Evolutionary conservation across 2,113 vertebrate species (phyloP), one percentile per base, ranked within the genome.

Genomic region (Corythornis cristatus): DNA sequence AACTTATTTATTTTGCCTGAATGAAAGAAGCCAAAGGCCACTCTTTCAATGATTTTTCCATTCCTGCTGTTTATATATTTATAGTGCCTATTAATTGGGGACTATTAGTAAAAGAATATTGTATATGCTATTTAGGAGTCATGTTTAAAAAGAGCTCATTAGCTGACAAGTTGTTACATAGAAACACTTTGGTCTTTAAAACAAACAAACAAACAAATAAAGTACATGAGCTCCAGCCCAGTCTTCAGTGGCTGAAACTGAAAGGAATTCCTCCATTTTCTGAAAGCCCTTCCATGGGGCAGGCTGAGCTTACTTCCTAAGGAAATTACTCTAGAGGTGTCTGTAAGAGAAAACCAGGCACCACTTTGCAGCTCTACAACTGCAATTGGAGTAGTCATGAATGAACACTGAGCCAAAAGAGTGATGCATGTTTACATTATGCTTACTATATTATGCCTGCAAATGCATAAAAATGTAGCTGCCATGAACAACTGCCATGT

Each of bases 291-390:
- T 97, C 93, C 95, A 96, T 43, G 86, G 88, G 90, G 88, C 92
- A 96, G 90, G 93, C 80, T 97, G 97, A 97, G 96, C 96, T 98
- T 97, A 97, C 97, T 97, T 98, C 97, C 97, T 97, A 92, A 97
- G 96, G 97, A 98, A 97, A 97, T 97, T 93, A 91, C 95, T 92
- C 65, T 53, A 80, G 94, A 96, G 97, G 95, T 97, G 96, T 97
- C 97, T 97, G 96, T 54, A 73, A 97, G 94, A 97, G 95, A 97
- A 97, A 95, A 96, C 95, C 95, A 96, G 94, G 93, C 96, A 96
- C 86, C 35, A 6, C 89, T 91, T 93, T 86, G 64, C 91, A 94
- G 93, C 68, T 96, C 96, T 94, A 88, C 92, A 96, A 93, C 65
- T 48, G 96, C 86, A 96, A 50, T 43, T 25, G 72, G 89, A 87